phyloP scores from a whole-genome alignment of 1,140 invertebrate species.

The Matsumurasca onukii region DNA sequence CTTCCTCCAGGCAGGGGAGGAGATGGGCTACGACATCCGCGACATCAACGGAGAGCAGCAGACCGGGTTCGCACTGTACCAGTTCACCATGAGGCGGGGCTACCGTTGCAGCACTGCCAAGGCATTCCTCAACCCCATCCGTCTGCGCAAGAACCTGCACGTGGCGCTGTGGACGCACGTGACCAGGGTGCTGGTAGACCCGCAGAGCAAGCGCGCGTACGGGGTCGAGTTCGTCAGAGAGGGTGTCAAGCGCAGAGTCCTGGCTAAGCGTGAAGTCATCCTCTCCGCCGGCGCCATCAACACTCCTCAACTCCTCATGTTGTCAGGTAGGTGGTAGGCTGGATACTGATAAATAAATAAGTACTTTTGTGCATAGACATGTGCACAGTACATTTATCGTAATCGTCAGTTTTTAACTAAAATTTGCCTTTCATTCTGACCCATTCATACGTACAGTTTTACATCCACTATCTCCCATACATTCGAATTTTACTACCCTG shows the following conservation, averaged over 20 bases:
- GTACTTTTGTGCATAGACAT: too few species aligned
- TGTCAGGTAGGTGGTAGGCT: conserved; percentile 69
- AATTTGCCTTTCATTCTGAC: too few species aligned
- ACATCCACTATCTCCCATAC: too few species aligned
- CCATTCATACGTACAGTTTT: too few species aligned
- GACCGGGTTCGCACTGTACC: conserved; percentile 78
- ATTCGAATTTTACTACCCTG: too few species aligned
- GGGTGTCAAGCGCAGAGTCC: conserved; percentile 61
- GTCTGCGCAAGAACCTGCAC: conserved; percentile 70
- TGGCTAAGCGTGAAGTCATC: conserved; percentile 76
- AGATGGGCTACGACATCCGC: conserved; percentile 84
- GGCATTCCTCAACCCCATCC: conserved; percentile 75
- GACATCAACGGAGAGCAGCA: conserved; percentile 78
- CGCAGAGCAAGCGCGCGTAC: conserved; percentile 64
- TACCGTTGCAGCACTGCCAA: conserved; percentile 76
- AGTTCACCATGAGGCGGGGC: conserved; percentile 79
- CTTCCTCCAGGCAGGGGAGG: conserved; percentile 83
- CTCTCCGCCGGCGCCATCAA: conserved; percentile 75
- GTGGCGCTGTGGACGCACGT: conserved; percentile 73
- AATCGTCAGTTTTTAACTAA: too few species aligned
- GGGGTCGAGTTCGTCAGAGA: conserved; percentile 76
- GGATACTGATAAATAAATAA: too few species aligned
- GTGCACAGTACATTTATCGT: too few species aligned
- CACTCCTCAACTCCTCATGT: conserved; percentile 78
- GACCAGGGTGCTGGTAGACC: conserved; percentile 74